A percentile compares a stretch with the other conserved stretches of the same genome.
phyloP scores from a whole-genome alignment of 2,888 invertebrate species.

The Aproaerema taeniolella region DNA sequence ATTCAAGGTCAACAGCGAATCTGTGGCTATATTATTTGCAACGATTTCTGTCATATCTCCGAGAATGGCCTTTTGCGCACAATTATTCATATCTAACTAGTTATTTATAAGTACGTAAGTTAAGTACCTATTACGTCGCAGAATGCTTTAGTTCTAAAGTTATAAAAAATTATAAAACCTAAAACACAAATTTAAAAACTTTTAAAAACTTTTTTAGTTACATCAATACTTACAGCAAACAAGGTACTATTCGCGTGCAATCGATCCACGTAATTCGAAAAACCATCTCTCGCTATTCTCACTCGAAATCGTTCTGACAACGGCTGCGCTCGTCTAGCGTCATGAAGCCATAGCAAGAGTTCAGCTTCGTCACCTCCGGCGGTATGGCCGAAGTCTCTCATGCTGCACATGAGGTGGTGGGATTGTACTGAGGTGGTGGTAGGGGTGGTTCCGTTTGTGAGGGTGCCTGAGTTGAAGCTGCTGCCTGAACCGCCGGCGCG shows the following conservation, averaged over 20 bases:
- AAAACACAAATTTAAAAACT: too few species aligned
- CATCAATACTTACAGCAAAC: slow-evolving; percentile 84
- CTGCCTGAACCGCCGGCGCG: slow-evolving; percentile 66
- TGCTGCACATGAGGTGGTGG: slow-evolving; percentile 87
- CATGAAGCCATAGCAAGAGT: slow-evolving; percentile 91
- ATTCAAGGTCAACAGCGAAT: too few species aligned
- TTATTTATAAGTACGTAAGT: too few species aligned
- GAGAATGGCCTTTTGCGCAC: too few species aligned
- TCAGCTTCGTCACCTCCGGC: slow-evolving; percentile 94
- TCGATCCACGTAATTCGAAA: slow-evolving; percentile 92
- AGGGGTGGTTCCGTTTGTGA: slow-evolving; percentile 42
- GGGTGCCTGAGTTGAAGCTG: slow-evolving; percentile 65
- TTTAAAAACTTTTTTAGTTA: too few species aligned
- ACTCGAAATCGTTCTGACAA: slow-evolving; percentile 94
- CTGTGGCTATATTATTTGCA: too few species aligned
- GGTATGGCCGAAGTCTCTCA: slow-evolving; percentile 82
- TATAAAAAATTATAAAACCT: too few species aligned
- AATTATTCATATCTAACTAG: too few species aligned
- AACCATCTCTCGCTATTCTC: slow-evolving; percentile 92
- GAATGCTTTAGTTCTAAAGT: too few species aligned
- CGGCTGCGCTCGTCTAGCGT: slow-evolving; percentile 85
- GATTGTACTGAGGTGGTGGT: slow-evolving; percentile 46
- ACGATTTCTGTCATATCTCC: too few species aligned
- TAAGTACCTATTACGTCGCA: too few species aligned
- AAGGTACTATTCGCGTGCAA: slow-evolving; percentile 92